Conservation (phyloP, 2,888 invertebrate species). For the Trilocha varians region DNA sequence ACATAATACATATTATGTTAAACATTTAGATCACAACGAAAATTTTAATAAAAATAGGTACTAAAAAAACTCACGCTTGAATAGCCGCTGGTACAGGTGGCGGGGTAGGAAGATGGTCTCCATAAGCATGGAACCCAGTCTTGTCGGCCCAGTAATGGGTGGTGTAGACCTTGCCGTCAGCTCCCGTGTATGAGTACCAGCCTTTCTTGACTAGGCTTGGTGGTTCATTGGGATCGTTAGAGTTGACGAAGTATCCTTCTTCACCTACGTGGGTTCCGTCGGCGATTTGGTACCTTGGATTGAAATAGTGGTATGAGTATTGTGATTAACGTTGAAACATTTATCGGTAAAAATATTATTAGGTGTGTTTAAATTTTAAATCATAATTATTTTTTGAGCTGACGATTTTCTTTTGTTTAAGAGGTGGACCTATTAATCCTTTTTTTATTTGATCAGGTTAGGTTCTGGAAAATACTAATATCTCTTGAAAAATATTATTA, state of each 20-base stretch:
- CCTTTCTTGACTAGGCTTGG: conserved; percentile 57
- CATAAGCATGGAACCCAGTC: conserved; percentile 59
- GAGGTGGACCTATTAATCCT: no score
- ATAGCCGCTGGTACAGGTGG: conserved; percentile 51
- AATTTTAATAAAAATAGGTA: not conserved
- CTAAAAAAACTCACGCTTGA: conserved; percentile 47
- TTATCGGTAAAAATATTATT: no score
- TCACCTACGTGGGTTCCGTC: conserved; percentile 64
- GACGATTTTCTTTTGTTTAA: no score
- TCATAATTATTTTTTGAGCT: no score
- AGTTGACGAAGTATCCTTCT: conserved; percentile 52
- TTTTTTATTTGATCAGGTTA: no score
- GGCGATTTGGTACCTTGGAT: conserved; percentile 48
- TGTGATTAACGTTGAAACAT: no score
- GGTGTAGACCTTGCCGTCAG: conserved; percentile 57
- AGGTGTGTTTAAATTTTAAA: no score
- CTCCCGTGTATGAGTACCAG: conserved; percentile 56
- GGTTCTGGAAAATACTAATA: no score
- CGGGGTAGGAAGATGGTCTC: conserved; percentile 59
- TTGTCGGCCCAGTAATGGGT: conserved; percentile 63
- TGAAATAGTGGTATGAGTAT: no score
- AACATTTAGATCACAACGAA: not conserved
- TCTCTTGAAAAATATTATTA: no score
- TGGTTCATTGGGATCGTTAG: conserved; percentile 43
- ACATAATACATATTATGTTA: no score